Evolutionary conservation across 2,888 invertebrate genomes (phyloP).

Genomic region (Adelognathus sp.): DNA sequence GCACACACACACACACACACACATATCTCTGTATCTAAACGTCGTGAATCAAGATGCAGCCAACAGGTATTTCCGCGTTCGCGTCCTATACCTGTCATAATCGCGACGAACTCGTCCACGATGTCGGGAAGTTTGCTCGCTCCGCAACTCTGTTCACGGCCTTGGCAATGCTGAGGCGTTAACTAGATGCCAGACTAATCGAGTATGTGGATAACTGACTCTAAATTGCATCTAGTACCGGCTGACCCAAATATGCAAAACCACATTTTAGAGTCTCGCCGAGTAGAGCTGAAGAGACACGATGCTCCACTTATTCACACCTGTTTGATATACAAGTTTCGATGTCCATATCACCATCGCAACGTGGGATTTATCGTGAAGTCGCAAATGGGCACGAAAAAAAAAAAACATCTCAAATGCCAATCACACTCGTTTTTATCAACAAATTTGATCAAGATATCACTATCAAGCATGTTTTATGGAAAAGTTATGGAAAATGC

Average conservation of each 20-base stretch:
- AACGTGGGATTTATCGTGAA: no score
- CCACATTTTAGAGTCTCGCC: slow-evolving; percentile 31
- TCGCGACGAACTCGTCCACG: neutral
- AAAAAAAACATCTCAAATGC: no score
- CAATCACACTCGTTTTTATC: no score
- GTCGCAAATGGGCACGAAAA: no score
- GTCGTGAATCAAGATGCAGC: slow-evolving; percentile 6
- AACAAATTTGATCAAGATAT: neutral
- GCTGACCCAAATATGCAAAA: slow-evolving; percentile 56
- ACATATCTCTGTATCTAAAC: no score
- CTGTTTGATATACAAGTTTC: neutral
- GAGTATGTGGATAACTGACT: neutral
- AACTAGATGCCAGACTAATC: slow-evolving; percentile 36
- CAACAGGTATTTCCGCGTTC: neutral
- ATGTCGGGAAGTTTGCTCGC: neutral
- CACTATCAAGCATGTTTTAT: neutral
- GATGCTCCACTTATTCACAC: neutral
- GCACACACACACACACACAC: no score
- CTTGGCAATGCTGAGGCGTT: slow-evolving; percentile 39
- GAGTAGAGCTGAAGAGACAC: neutral
- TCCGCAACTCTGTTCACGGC: neutral
- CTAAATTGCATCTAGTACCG: slow-evolving; percentile 28
- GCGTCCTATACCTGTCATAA: slow-evolving; percentile 15
- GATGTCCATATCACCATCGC: no score
- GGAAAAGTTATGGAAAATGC: no score